phyloP scores from a whole-genome alignment of 2,888 invertebrate species.

The Ecdyonurus torrentis region DNA sequence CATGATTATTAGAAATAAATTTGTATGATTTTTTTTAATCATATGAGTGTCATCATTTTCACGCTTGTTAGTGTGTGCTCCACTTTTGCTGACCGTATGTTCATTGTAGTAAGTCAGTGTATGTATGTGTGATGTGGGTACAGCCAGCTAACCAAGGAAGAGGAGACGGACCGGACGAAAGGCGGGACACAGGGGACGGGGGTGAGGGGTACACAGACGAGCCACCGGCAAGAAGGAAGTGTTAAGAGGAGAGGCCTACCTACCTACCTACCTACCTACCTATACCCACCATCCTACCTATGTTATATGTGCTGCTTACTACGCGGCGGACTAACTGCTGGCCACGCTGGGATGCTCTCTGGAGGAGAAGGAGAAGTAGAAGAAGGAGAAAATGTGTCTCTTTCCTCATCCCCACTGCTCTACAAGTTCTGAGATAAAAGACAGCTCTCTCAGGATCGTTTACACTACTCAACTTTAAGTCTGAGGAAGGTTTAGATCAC shows the following conservation, averaged over 20 bases:
- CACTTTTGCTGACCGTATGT: not conserved
- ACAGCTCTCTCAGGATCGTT: not conserved
- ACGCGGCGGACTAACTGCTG: not conserved
- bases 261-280: too few relatives aligned
- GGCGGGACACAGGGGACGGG: not conserved
- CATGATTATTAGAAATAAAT: not conserved
- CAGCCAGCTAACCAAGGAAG: not conserved
- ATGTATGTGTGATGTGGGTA: not conserved
- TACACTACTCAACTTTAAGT: not conserved
- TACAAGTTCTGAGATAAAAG: not conserved
- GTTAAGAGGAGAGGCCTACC: constrained; percentile 4
- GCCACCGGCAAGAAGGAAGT: not conserved
- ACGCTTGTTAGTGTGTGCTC: not conserved
- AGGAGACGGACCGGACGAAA: not conserved
- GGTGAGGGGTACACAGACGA: not conserved
- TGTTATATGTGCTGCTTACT: not conserved
- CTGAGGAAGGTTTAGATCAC: not conserved
- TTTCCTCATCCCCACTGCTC: not conserved
- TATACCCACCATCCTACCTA: not conserved
- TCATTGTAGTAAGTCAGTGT: not conserved
- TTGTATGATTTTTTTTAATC: not conserved
- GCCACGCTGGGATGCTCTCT: not conserved
- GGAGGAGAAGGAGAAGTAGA: not conserved
- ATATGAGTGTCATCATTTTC: not conserved
- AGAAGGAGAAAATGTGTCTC: not conserved